Evolutionary conservation across 2,113 vertebrate species (phyloP), one percentile per base, ranked within the genome.

Genomic region (Camarhynchus parvulus): DNA sequence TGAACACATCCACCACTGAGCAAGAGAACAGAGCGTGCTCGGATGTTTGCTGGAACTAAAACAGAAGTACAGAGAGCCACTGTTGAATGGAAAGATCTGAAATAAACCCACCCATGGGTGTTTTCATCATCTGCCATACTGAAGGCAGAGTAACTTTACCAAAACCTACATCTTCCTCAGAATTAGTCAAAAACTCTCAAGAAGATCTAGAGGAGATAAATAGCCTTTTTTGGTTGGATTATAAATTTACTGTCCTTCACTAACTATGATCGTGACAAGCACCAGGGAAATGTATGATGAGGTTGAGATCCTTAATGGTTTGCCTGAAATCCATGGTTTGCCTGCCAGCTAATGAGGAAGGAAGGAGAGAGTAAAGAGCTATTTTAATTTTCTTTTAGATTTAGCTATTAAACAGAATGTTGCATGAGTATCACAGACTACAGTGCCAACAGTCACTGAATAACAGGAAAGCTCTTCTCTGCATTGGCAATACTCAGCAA

Each of bases 1-100:
- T 99, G 98, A 99, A 99, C 94, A 99, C 98, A 3, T 99, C 99
- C 96, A 99, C 99, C 98, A 99, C 99, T 3, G 99, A 99, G 96
- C 99, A 99, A 96, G 99, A 99, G 97, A 99, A 99, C 21, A 99
- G 98, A 23, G 99, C 99, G 0, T 99, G 99, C 96, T 99, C 99
- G 1, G 99, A 99, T 1, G 99, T 99, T 98, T 99, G 99, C 98
- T 99, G 99, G 97, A 99, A 99, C 99, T 99, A 90, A 84, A 83
- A 41, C 9, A 11, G 75, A 92, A 92, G 64, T 17, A 90, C 33
- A 92, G 24, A 49, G 33, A 77, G 41, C 81, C 64, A 88, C 3
- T 93, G 24, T 56, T 42, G 31, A 82, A 83, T 15, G 14, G 27
- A 59, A 85, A 47, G 16, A 66, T 11, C 39, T 62, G 55, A 85